Conservation (phyloP, 2,113 vertebrate species). For the Brachypodius melanocephalos region DNA sequence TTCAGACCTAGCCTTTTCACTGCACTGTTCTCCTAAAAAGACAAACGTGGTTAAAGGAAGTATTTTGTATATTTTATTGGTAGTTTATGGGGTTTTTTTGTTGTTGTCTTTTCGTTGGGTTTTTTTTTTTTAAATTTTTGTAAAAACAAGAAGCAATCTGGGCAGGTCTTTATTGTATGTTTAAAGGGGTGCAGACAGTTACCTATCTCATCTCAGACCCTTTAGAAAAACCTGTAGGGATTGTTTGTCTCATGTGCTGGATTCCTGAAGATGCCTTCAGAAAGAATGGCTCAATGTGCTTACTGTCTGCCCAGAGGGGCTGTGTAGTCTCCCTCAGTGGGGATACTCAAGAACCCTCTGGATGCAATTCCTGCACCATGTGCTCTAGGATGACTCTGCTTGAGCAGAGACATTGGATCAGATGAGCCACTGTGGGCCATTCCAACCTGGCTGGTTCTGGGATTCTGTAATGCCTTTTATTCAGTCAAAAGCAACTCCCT, state of each 20-base stretch:
- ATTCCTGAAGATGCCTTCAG: background rate
- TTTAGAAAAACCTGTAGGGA: background rate
- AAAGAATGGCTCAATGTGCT: background rate
- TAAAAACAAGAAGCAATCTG: background rate
- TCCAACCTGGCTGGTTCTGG: background rate
- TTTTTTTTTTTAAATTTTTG: background rate
- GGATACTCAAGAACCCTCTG: background rate
- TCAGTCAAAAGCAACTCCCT: background rate
- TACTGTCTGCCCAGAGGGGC: background rate
- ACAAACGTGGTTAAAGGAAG: background rate
- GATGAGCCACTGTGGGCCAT: background rate
- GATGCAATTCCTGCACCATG: fast-evolving
- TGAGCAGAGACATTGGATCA: background rate
- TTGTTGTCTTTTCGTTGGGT: too few relatives aligned
- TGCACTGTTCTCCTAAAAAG: background rate
- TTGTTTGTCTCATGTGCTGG: background rate
- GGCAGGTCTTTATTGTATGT: background rate
- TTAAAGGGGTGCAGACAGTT: background rate
- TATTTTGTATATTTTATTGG: background rate
- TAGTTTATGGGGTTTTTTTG: background rate
- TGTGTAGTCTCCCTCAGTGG: background rate
- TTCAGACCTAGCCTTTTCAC: background rate
- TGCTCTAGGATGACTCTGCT: background rate
- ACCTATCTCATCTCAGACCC: background rate
- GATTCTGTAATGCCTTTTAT: background rate